A percentile compares a stretch with the other conserved stretches of the same genome.
These are phyloP conservation scores for Zele albiditarsus DNA, from an alignment of 2,888 invertebrate species.

Conservation along the genomic window DNA sequence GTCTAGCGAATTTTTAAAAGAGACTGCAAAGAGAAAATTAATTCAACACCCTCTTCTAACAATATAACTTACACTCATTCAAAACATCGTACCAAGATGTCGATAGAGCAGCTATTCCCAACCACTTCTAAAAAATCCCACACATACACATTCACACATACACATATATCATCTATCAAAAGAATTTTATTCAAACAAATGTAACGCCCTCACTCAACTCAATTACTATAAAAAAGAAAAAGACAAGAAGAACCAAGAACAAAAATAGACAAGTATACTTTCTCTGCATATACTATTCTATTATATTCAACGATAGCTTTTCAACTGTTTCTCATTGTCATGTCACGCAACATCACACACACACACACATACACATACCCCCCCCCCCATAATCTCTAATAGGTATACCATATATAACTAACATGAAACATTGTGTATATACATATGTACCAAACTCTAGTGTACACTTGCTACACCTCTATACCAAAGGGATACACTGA, in stretches of 20 bases:
- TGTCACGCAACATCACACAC: constrained; percentile 61
- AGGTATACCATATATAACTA: background rate
- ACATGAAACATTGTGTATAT: no score
- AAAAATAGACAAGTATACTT: background rate
- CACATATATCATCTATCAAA: background rate
- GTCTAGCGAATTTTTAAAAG: no score
- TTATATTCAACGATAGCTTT: constrained; percentile 57
- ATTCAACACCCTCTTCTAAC: background rate
- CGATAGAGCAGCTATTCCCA: constrained; percentile 70
- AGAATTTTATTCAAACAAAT: background rate
- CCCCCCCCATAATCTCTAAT: no score
- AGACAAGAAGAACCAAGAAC: background rate
- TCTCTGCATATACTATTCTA: background rate
- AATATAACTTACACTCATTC: background rate
- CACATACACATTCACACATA: background rate
- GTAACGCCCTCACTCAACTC: background rate
- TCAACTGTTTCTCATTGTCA: constrained; percentile 67
- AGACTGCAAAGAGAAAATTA: background rate
- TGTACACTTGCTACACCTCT: constrained; percentile 2
- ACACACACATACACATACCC: background rate
- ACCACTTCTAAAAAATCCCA: background rate
- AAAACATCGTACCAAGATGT: constrained; percentile 61
- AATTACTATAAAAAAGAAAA: background rate
- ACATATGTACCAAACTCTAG: background rate
- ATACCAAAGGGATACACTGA: background rate